Base-by-base conservation (phyloP, 1,140 invertebrate species). In the Coenobita brevimanus region DNA sequence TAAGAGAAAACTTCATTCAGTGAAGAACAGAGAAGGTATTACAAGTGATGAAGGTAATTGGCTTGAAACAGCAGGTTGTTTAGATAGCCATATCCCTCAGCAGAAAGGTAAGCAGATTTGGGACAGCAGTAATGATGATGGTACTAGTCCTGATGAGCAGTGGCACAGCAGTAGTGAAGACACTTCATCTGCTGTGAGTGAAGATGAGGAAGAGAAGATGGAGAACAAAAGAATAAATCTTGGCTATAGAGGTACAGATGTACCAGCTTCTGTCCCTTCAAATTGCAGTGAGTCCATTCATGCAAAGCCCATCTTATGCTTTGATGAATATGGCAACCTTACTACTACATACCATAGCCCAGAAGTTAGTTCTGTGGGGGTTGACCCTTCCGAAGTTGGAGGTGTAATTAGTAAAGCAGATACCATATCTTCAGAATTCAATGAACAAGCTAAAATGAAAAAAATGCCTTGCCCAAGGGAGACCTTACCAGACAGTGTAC, bases 321-420 rank as follows among this genome's bases (percentile, higher is more conserved):
- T 88, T 88, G 86, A 88, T 82, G 86, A 88, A 54, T 88, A 88
- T 82, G 86, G 86, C 1, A 88, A 88, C 50, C 71, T 88, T 24
- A 88, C 79, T 2, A 82, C 86, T 36, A 38, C 83, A 1, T 85
- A 85, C 43, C 78, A 87, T 54, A 62, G 78, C 36, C 64, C 85
- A 57, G 64, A 64, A 57, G n/a, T 50, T n/a, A 43, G 4, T 71
- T 15, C 24, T 27, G 30, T 17, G 50, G 41, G 41, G n/a, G 17
- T 41, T 2, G 1, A 62, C 36, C 36, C 30, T 4, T 64, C 13
- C 13, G 57, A 3, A 21, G 21, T 57, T 27, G 57, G 36, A 64
- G 41, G 24, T 64, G 8, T 24, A 27, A 0, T 17, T 6, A 30
- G 41, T 1, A 57, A 81, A 64, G 0, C 41, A 6, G n/a, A 60